Conservation (phyloP, 2,888 invertebrate species). For the Acleris holmiana region DNA sequence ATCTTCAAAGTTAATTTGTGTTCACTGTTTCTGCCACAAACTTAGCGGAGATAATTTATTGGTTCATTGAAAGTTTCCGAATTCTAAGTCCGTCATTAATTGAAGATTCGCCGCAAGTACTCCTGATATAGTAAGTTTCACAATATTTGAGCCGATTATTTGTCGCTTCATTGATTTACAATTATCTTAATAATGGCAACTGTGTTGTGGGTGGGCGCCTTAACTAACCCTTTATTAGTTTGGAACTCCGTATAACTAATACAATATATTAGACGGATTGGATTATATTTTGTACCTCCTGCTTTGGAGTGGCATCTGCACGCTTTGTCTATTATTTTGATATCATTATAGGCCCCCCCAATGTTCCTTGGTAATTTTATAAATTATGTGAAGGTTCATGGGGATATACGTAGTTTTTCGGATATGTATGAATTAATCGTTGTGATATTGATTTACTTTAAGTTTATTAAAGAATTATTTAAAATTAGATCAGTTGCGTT, state of each 20-base stretch:
- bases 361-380: constrained; percentile 11
- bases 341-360: constrained; percentile 11
- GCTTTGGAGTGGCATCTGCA: constrained; percentile 13
- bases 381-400: constrained; percentile 1
- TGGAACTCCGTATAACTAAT: constrained; percentile 37
- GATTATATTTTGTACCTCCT: constrained; percentile 30
- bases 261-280: constrained; percentile 25
- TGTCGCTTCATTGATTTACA: constrained; percentile 64
- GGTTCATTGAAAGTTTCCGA: constrained; percentile 62
- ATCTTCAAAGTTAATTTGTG: constrained; percentile 53
- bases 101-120: constrained; percentile 59
- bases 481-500: too few species aligned
- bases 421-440: too few species aligned
- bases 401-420: too few species aligned
- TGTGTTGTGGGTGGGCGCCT: constrained; percentile 40
- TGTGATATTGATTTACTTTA: too few species aligned
- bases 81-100: constrained; percentile 71
- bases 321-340: constrained; percentile 10
- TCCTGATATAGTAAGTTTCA: constrained; percentile 56
- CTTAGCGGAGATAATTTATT: constrained; percentile 59
- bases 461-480: too few species aligned
- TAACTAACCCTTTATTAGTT: constrained; percentile 46
- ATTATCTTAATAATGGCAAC: constrained; percentile 55
- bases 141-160: constrained; percentile 66
- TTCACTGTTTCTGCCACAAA: constrained; percentile 46